Evolutionary conservation across 2,797 vertebrate species (phyloP).

Genomic region (Lagodon rhomboides): DNA sequence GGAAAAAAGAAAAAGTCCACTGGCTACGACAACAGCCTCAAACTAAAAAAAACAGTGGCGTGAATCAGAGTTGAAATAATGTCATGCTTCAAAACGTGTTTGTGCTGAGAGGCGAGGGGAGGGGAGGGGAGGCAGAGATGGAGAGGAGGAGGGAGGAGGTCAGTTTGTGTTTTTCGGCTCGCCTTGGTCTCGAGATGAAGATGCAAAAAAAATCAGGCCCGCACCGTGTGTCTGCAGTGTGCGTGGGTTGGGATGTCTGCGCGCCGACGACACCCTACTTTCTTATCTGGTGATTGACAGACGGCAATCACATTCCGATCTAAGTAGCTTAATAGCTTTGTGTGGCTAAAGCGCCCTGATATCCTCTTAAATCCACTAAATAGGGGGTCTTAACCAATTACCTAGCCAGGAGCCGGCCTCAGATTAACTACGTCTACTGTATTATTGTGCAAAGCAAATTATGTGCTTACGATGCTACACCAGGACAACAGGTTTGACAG

Average conservation of each 20-base stretch:
- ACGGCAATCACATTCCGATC: conserved; percentile 77
- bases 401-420: conserved; percentile 64
- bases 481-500: conserved; percentile 59
- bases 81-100: conserved; percentile 85
- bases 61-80: conserved; percentile 80
- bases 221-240: conserved; percentile 7
- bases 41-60: conserved; percentile 74
- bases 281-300: conserved; percentile 78
- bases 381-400: conserved; percentile 81
- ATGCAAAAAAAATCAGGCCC: conserved; percentile 15
- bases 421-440: conserved; percentile 70
- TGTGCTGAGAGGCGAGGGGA: conserved; percentile 55
- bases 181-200: conserved; percentile 48
- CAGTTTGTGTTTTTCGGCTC: conserved; percentile 60
- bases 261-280: conserved; percentile 59
- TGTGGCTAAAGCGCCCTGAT: conserved; percentile 71
- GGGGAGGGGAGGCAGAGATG: conserved; percentile 36
- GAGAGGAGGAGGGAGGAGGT: conserved; percentile 36
- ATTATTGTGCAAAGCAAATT: conserved; percentile 72
- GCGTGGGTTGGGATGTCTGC: conserved; percentile 48
- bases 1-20: conserved; percentile 61
- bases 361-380: conserved; percentile 80
- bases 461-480: conserved; percentile 63
- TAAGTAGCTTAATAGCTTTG: conserved; percentile 84
- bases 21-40: conserved; percentile 70